Conservation (phyloP, 2,797 vertebrate genomes). For the Lerista edwardsae region DNA sequence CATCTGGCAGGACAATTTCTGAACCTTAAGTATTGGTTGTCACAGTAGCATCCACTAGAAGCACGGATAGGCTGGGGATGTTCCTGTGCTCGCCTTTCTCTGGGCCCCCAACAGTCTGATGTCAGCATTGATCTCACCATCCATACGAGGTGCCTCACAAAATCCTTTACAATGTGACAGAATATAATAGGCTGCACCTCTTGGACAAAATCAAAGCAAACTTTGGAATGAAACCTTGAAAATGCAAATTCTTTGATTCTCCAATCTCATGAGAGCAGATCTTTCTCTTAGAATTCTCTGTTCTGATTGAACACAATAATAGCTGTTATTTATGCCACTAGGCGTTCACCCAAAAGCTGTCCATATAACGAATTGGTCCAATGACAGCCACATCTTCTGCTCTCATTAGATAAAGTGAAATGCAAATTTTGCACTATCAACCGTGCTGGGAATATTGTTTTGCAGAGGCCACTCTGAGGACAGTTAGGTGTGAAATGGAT, state of each 20-base stretch:
- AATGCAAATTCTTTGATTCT: conserved; percentile 7
- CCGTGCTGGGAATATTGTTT: not conserved
- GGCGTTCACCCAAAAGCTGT: conserved; percentile 22
- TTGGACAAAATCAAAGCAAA: not conserved
- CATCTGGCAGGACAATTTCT: too few species aligned
- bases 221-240: conserved; percentile 11
- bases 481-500: not conserved
- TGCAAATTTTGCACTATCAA: not conserved
- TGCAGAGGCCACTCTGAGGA: not conserved
- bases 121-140: too few species aligned
- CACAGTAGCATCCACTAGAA: too few species aligned
- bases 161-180: too few species aligned
- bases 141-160: too few species aligned
- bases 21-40: too few species aligned
- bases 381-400: not conserved
- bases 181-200: too few species aligned
- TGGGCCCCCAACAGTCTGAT: too few species aligned
- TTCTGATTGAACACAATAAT: conserved; percentile 1
- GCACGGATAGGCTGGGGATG: too few species aligned
- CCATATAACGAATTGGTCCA: conserved; percentile 3
- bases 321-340: not conserved
- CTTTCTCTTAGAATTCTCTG: not conserved
- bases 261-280: conserved; percentile 19
- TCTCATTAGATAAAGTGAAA: conserved; percentile 12
- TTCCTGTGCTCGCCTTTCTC: too few species aligned